Percentiles rank a stretch among this genome's conserved stretches.
Evolutionary conservation across 2,797 vertebrate genomes (phyloP).

Genomic region (Novumbra hubbsi): DNA sequence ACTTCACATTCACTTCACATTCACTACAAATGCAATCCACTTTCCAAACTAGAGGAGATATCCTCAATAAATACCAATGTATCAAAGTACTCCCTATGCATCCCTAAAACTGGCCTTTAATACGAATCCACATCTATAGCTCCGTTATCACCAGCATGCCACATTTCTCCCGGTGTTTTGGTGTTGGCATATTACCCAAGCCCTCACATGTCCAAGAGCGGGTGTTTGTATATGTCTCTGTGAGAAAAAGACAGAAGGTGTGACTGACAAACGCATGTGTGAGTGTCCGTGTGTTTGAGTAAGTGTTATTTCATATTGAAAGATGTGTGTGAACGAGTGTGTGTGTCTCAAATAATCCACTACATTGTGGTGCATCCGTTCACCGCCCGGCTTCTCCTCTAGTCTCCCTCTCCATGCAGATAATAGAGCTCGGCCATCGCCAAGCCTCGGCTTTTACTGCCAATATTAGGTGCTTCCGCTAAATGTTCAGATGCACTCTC

Average conservation of each 20-base stretch:
- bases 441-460: not conserved
- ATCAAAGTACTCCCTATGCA: no score
- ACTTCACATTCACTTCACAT: no score
- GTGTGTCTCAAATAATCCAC: constrained; percentile 11
- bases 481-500: not conserved
- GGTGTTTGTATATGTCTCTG: not conserved
- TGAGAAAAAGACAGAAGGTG: not conserved
- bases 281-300: not conserved
- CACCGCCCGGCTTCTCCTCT: not conserved
- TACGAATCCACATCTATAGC: no score
- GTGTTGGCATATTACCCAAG: no score
- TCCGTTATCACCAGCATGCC: no score
- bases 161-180: no score
- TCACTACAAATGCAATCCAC: no score
- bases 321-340: constrained; percentile 10
- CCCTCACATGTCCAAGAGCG: not conserved
- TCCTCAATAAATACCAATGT: no score
- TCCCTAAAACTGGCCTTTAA: no score
- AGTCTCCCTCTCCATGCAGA: not conserved
- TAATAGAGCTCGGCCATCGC: not conserved
- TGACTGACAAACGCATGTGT: not conserved
- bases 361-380: not conserved
- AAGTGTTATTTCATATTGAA: not conserved
- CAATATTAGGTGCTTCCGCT: not conserved
- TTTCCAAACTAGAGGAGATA: no score